phyloP scores from a whole-genome alignment of 2,888 invertebrate species.

The Diarsia rubi region DNA sequence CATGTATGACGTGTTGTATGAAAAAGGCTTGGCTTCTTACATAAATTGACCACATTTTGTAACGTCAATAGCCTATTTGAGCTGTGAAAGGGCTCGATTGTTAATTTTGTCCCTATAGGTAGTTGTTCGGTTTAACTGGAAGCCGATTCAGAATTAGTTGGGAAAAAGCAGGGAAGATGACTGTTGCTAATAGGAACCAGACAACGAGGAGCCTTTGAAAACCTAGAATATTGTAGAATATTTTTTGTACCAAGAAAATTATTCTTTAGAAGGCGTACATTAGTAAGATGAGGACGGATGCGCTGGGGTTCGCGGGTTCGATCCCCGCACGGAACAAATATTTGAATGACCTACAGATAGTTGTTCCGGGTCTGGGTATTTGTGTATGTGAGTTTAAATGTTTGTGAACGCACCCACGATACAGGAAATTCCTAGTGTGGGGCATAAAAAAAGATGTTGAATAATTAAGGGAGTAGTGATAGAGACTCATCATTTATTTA shows the following conservation, averaged over 20 bases:
- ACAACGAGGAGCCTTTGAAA: not conserved
- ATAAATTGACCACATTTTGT: constrained; percentile 6
- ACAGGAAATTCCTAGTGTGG: too few relatives aligned
- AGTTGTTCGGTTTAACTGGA: not conserved
- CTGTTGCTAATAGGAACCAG: not conserved
- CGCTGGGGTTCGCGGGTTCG: too few relatives aligned
- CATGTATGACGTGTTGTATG: not conserved
- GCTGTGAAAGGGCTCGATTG: not conserved
- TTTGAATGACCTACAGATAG: too few relatives aligned
- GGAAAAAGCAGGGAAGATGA: not conserved
- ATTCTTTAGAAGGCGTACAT: too few relatives aligned
- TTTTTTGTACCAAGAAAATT: not conserved
- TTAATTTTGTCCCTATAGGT: not conserved
- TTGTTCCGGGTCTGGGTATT: too few relatives aligned
- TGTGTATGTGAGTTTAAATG: too few relatives aligned
- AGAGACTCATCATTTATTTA: too few relatives aligned
- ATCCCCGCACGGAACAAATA: too few relatives aligned
- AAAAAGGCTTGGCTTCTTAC: not conserved
- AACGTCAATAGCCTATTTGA: not conserved
- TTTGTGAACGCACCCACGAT: too few relatives aligned
- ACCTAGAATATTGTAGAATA: not conserved
- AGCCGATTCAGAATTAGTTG: not conserved
- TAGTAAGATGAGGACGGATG: too few relatives aligned
- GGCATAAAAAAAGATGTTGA: too few relatives aligned
- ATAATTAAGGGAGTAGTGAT: too few relatives aligned